Base-by-base conservation (phyloP, 1,140 invertebrate genomes). In the Drosophila orosa region DNA sequence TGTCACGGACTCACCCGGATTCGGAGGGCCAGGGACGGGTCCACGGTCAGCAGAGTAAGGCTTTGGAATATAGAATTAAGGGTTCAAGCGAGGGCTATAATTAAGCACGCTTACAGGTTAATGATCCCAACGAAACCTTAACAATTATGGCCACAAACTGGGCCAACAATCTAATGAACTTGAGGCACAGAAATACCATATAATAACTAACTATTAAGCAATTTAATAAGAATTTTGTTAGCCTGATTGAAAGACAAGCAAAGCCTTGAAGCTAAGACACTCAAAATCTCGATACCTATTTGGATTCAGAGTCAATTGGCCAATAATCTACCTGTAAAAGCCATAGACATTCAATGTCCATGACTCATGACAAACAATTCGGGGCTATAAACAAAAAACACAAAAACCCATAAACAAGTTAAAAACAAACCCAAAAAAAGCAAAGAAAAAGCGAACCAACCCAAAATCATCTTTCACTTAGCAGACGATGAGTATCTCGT, bases 401-500 rank as follows among this genome's bases (percentile, higher is more conserved):
- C 76, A 66, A 81, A 81, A 68, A 73, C 45, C 57, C 57, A 54
- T 40, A 73, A 58, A 67, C 35, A 55, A 56, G 27, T n/a, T 42
- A 12, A 66, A 10, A 29, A 33, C 19, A 54, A 52, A 52, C 48
- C 29, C 10, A 48, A 52, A 39, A 35, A 31, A 72, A n/a, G 15
- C 35, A 42, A 40, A 29, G 17, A 39, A 37, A 52, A 60, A 63
- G 39, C 59, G 39, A 33, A 17, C 33, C 45, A 58, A 72, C 59
- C 42, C 57, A 74, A 62, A 78, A 71, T 45, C 59, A 61, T 84
- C 81, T 80, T 85, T 81, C 73, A 85, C 82, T 80, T 80, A 58
- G 37, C 58, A 52, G 68, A 45, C 75, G 73, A 81, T 81, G 82
- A 81, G 67, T 69, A 81, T 63, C 48, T 83, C 40, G 42, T 74